phyloP scores from a whole-genome alignment of 2,113 vertebrate genomes.

The Aphyosemion australe region DNA sequence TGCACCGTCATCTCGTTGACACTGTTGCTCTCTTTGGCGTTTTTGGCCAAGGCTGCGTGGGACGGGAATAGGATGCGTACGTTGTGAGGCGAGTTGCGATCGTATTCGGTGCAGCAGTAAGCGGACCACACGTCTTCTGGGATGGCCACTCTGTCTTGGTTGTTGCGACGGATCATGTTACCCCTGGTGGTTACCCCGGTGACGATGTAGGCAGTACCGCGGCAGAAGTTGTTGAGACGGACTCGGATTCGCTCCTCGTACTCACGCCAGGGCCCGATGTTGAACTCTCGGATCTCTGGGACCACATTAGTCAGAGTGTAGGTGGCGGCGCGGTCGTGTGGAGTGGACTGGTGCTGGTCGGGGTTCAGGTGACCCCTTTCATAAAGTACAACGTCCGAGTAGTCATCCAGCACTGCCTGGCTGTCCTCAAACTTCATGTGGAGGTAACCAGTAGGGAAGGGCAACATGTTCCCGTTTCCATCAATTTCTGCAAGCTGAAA shows the following conservation, averaged over 20 bases:
- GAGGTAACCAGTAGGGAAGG: slow-evolving; percentile 73
- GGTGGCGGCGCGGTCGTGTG: slow-evolving; percentile 74
- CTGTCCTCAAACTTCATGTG: slow-evolving; percentile 80
- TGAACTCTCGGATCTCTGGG: slow-evolving; percentile 77
- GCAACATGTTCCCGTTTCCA: slow-evolving; percentile 73
- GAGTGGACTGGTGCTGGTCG: slow-evolving; percentile 77
- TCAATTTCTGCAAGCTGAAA: slow-evolving; percentile 68
- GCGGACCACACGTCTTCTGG: slow-evolving; percentile 76
- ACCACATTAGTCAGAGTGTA: slow-evolving; percentile 79
- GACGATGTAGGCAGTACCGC: slow-evolving; percentile 69
- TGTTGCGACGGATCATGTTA: slow-evolving; percentile 75
- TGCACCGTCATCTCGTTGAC: slow-evolving; percentile 67
- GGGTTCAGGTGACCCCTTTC: slow-evolving; percentile 77
- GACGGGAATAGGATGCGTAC: slow-evolving; percentile 70
- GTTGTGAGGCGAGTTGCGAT: slow-evolving; percentile 69
- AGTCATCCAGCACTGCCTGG: slow-evolving; percentile 76
- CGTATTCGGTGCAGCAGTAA: slow-evolving; percentile 77
- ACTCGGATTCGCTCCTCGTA: slow-evolving; percentile 71
- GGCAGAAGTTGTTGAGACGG: slow-evolving; percentile 78
- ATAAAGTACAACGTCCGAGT: slow-evolving; percentile 75
- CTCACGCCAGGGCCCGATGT: slow-evolving; percentile 75
- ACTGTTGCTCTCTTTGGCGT: slow-evolving; percentile 62
- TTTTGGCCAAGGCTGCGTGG: slow-evolving; percentile 63
- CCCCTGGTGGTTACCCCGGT: slow-evolving; percentile 75
- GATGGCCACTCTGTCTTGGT: slow-evolving; percentile 73